phyloP scores from a whole-genome alignment of 2,888 invertebrate species.

The Boloria euphrosyne region DNA sequence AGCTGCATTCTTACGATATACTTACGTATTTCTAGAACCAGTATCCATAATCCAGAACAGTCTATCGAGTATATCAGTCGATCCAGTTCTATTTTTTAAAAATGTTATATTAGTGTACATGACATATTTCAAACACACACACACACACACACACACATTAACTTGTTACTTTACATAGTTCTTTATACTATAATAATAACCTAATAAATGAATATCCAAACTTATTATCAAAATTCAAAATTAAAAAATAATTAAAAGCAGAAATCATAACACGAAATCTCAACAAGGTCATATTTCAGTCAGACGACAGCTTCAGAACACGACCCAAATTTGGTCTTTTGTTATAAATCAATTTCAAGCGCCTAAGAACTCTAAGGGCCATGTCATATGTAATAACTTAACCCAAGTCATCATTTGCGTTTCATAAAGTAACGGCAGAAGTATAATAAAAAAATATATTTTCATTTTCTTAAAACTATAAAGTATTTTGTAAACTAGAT shows the following conservation, averaged over 20 bases:
- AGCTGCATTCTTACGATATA: not conserved
- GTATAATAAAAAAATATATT: no score
- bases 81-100: not conserved
- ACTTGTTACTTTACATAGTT: no score
- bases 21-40: not conserved
- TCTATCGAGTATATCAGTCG: no score
- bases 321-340: conserved; percentile 15
- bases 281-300: not conserved
- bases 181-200: no score
- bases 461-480: no score
- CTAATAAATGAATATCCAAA: no score
- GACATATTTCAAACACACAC: no score
- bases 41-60: no score
- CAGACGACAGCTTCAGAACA: not conserved
- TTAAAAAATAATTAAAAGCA: not conserved
- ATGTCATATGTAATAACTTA: not conserved
- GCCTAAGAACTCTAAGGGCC: conserved; percentile 9
- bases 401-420: not conserved
- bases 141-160: no score
- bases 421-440: no score
- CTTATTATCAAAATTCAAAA: not conserved
- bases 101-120: not conserved
- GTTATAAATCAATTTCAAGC: conserved; percentile 20
- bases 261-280: not conserved
- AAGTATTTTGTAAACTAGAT: no score